These are phyloP conservation scores for Typhlichthys subterraneus DNA, from an alignment of 2,797 vertebrate genomes.

Conservation along the genomic window DNA sequence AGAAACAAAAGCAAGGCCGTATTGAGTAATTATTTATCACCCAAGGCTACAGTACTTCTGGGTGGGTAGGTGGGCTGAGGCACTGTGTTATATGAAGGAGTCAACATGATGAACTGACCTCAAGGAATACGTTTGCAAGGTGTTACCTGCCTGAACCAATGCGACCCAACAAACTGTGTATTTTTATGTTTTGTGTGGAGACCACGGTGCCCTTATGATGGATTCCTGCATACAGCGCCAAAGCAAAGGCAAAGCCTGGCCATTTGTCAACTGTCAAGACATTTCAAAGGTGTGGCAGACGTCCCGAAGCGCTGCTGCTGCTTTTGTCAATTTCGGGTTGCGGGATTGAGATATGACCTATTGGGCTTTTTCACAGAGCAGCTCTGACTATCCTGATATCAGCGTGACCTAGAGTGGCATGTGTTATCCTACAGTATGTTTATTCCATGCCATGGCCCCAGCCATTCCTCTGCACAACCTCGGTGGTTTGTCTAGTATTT, in stretches of 20 bases:
- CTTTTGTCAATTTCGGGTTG: conserved; percentile 21
- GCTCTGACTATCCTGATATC: conserved; percentile 9
- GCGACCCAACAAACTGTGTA: conserved; percentile 31
- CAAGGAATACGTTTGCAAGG: conserved; percentile 32
- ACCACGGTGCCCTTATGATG: conserved; percentile 12
- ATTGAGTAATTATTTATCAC: conserved; percentile 78
- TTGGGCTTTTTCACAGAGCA: conserved; percentile 21
- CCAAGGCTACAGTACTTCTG: conserved; percentile 37
- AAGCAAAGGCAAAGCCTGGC: conserved; percentile 1
- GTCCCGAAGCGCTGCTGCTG: background rate
- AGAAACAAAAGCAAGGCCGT: conserved; percentile 58
- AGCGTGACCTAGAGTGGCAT: conserved; percentile 30
- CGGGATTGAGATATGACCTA: conserved; percentile 20
- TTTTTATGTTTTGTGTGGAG: conserved; percentile 29
- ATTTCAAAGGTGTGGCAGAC: background rate
- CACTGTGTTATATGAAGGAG: conserved; percentile 37
- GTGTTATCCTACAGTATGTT: conserved; percentile 39
- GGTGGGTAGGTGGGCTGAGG: background rate
- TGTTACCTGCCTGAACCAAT: conserved; percentile 37
- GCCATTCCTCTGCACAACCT: conserved; percentile 24
- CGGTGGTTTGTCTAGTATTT: conserved; percentile 18
- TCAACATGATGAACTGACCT: conserved; percentile 32
- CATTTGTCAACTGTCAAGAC: background rate
- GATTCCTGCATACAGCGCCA: conserved; percentile 21
- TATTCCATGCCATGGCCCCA: conserved; percentile 41